These are phyloP conservation scores for Xanthia icteritia DNA, from an alignment of 2,888 invertebrate genomes.

Conservation along the genomic window DNA sequence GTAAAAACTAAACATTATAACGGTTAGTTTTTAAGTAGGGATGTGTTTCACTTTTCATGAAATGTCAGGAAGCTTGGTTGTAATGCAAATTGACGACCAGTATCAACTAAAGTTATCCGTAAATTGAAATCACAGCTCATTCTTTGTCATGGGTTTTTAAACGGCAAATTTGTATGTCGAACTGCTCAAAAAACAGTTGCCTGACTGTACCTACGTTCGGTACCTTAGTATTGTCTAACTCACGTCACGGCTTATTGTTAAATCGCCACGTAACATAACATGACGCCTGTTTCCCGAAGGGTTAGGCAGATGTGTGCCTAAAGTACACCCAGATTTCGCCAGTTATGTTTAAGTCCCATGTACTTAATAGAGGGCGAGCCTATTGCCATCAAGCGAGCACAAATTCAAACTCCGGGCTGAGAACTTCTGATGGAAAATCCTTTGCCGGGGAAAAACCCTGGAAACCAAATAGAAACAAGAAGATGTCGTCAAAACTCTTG, in stretches of 20 bases:
- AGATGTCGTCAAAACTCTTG: conserved; percentile 75
- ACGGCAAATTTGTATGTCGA: neutral
- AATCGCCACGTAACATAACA: neutral
- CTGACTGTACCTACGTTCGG: neutral
- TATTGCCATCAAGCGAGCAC: too few species aligned
- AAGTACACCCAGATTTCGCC: too few species aligned
- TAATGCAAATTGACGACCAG: neutral
- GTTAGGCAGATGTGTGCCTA: too few species aligned
- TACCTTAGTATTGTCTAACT: neutral
- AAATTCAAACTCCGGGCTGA: too few species aligned
- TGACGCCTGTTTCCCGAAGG: too few species aligned
- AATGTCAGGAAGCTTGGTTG: neutral
- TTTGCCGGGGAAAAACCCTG: too few species aligned
- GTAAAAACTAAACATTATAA: too few species aligned
- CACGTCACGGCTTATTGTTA: neutral
- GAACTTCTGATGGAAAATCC: too few species aligned
- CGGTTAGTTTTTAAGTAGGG: neutral
- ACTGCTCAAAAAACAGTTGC: neutral
- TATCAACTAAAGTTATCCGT: neutral
- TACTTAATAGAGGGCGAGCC: too few species aligned
- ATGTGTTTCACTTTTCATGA: too few species aligned
- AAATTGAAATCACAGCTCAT: neutral
- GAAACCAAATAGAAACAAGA: conserved; percentile 4
- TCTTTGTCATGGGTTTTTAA: neutral
- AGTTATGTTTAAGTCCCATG: too few species aligned